A percentile compares a stretch with the other conserved stretches of the same genome.
Evolutionary conservation across 1,140 invertebrate genomes (phyloP).

Genomic region (Drosophila fuyamai): DNA sequence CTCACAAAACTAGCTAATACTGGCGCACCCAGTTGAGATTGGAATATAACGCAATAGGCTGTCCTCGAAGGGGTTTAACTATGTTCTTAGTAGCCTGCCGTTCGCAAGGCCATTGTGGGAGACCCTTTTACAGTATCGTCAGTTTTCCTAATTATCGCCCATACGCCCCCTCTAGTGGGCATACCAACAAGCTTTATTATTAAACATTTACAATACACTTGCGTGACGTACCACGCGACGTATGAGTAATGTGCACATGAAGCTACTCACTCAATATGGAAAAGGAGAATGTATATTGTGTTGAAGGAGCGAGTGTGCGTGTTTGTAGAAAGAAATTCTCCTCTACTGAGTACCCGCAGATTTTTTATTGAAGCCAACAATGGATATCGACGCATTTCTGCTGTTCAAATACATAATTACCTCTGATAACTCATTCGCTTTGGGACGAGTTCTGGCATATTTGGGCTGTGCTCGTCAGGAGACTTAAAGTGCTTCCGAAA

Average conservation of each 20-base stretch:
- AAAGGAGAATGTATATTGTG: not conserved
- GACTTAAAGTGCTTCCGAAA: constrained; percentile 2
- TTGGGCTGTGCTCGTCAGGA: constrained; percentile 7
- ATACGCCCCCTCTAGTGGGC: constrained; percentile 14
- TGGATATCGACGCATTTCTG: not conserved
- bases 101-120: not conserved
- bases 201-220: constrained; percentile 51
- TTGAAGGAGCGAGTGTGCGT: not conserved
- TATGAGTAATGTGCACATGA: constrained; percentile 55
- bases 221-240: constrained; percentile 31
- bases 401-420: not conserved
- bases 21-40: constrained; percentile 20
- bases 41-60: not conserved
- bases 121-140: not conserved
- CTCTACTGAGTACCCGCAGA: not conserved
- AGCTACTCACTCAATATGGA: not conserved
- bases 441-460: no score
- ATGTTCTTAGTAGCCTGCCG: not conserved
- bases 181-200: constrained; percentile 48
- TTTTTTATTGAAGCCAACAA: not conserved
- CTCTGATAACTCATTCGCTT: constrained; percentile 22
- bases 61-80: constrained; percentile 18
- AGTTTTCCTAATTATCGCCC: constrained; percentile 33
- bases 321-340: constrained; percentile 21
- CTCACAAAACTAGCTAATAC: not conserved